Evolutionary conservation across 2,797 vertebrate species (phyloP).

Genomic region (Champsocephalus esox): DNA sequence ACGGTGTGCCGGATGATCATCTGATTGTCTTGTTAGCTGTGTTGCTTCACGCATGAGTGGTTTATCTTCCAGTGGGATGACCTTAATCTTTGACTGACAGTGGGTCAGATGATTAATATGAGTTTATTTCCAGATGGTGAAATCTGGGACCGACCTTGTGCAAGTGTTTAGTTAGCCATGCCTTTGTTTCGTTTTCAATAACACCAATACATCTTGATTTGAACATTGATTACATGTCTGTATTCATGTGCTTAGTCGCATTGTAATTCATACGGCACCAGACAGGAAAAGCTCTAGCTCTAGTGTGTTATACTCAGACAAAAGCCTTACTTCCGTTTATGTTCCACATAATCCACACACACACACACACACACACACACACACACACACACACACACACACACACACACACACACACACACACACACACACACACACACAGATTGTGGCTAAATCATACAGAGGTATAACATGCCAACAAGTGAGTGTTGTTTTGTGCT

Average conservation of each 20-base stretch:
- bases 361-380: neutral
- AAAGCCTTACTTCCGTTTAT: conserved; percentile 68
- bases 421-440: neutral
- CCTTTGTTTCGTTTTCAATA: conserved; percentile 3
- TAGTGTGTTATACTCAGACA: conserved; percentile 57
- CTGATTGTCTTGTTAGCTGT: conserved; percentile 53
- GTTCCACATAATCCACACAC: neutral
- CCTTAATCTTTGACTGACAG: conserved; percentile 27
- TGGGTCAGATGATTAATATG: conserved; percentile 3
- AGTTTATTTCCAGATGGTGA: conserved; percentile 15
- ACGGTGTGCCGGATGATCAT: conserved; percentile 52
- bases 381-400: neutral
- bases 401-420: neutral
- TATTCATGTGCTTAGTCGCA: neutral
- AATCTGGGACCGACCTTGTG: neutral
- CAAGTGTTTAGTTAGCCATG: neutral
- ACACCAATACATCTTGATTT: neutral
- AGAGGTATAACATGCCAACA: conserved; percentile 3
- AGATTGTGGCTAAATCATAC: neutral
- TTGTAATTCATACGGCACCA: conserved; percentile 18
- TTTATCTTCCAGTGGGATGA: conserved; percentile 50
- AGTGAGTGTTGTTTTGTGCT: conserved; percentile 14
- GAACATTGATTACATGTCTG: neutral
- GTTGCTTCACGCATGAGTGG: conserved; percentile 63
- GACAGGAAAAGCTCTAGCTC: conserved; percentile 67